A percentile compares a stretch with the other conserved stretches of the same genome.
phyloP scores from a whole-genome alignment of 2,797 vertebrate genomes.

The Aphelocoma californica region DNA sequence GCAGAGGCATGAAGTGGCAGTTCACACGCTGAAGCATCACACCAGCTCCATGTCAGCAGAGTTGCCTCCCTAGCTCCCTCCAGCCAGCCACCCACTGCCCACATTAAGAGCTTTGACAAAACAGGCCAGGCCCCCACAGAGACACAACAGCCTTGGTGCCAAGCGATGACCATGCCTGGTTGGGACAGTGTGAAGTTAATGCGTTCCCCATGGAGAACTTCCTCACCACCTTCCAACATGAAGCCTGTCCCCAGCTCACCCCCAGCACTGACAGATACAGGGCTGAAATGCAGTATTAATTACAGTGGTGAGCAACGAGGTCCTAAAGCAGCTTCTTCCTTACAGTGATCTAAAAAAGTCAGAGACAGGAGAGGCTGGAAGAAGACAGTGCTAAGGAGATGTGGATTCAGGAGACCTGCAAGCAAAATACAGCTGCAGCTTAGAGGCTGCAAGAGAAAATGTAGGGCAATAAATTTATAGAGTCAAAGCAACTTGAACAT shows the following conservation, averaged over 20 bases:
- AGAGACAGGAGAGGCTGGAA: neutral
- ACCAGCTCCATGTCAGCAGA: fast-evolving
- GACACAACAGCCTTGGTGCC: neutral
- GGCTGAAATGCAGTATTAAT: neutral
- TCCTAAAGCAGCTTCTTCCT: neutral
- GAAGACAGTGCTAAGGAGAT: neutral
- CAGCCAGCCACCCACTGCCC: fast-evolving
- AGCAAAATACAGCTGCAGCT: conserved; percentile 22
- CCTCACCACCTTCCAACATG: neutral
- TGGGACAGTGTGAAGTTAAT: neutral
- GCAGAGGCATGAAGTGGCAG: fast-evolving
- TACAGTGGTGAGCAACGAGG: neutral
- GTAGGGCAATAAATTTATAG: conserved; percentile 6
- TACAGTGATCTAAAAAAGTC: neutral
- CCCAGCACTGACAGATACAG: fast-evolving
- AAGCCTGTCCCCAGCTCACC: neutral
- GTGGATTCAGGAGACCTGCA: neutral
- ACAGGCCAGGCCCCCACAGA: fast-evolving
- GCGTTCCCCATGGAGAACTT: neutral
- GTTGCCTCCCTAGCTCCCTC: neutral
- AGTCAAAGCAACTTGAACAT: neutral
- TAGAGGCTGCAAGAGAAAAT: conserved; percentile 6
- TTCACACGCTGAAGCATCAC: neutral
- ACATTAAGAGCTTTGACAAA: neutral
- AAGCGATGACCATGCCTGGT: fast-evolving